Conservation (phyloP, 2,888 invertebrate genomes). For the Eumerus sabulonum region DNA sequence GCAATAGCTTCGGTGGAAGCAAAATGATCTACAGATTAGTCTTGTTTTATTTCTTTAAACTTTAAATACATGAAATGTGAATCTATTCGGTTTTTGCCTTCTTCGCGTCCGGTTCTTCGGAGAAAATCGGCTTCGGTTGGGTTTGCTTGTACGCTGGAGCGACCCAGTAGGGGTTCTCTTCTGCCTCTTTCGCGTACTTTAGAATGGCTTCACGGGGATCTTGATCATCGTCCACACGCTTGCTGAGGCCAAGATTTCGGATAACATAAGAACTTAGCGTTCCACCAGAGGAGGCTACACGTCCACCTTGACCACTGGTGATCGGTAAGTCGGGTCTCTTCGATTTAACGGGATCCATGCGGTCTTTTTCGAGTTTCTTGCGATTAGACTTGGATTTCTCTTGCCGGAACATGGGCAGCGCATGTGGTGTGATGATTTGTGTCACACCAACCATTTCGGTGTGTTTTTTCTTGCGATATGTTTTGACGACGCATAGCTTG, state of each 20-base stretch:
- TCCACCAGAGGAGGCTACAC: conserved; percentile 93
- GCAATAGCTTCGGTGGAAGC: conserved; percentile 69
- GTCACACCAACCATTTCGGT: conserved; percentile 93
- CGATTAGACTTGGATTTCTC: conserved; percentile 92
- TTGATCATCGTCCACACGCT: conserved; percentile 93
- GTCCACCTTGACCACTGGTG: conserved; percentile 93
- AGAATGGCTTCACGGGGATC: conserved; percentile 97
- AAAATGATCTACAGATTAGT: conserved; percentile 38
- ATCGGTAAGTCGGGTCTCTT: conserved; percentile 91
- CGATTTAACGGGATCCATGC: conserved; percentile 92
- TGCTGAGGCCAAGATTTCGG: conserved; percentile 95
- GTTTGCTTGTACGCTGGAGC: conserved; percentile 94
- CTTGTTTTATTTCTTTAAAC: background rate
- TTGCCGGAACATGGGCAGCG: conserved; percentile 95
- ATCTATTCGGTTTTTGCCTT: conserved; percentile 74
- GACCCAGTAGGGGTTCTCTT: conserved; percentile 98
- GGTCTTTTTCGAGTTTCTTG: conserved; percentile 94
- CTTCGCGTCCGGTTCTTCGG: conserved; percentile 79
- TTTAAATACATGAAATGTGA: conserved; percentile 3
- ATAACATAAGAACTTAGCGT: conserved; percentile 98
- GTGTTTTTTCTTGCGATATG: conserved; percentile 87
- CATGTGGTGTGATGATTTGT: conserved; percentile 97
- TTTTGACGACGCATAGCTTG: conserved; percentile 91
- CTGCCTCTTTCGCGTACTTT: conserved; percentile 96
- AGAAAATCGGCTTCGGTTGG: conserved; percentile 91